These are phyloP conservation scores for Arrhamphus sclerolepis DNA, from an alignment of 2,797 vertebrate species.

Conservation along the genomic window DNA sequence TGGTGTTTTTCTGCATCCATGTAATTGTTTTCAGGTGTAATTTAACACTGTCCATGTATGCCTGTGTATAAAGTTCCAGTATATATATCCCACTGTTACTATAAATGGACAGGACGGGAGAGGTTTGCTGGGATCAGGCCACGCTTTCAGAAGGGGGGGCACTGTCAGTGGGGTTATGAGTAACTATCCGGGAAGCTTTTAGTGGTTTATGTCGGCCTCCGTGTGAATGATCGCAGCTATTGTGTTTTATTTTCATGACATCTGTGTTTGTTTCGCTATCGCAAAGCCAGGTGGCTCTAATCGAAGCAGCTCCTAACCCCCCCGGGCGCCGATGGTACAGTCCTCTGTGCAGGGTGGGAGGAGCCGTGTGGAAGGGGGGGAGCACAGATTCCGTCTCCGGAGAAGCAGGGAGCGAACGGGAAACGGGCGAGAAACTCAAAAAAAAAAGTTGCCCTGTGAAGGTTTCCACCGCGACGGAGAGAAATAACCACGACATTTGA, in stretches of 20 bases:
- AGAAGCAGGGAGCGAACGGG: constrained; percentile 66
- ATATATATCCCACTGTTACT: constrained; percentile 84
- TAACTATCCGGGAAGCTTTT: too few species aligned
- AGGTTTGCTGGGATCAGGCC: constrained; percentile 76
- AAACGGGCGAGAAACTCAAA: constrained; percentile 69
- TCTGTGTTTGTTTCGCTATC: constrained; percentile 17
- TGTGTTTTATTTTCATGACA: constrained; percentile 1
- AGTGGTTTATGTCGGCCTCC: background rate
- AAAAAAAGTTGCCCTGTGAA: constrained; percentile 58
- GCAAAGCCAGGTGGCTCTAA: constrained; percentile 51
- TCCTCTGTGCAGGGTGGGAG: constrained; percentile 78
- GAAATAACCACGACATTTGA: constrained; percentile 12
- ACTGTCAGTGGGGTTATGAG: too few species aligned
- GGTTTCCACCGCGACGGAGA: constrained; percentile 67
- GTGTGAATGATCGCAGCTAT: constrained; percentile 10
- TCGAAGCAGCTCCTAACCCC: constrained; percentile 40
- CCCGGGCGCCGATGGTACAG: constrained; percentile 67
- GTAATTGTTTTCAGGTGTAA: background rate
- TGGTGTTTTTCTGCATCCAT: too few species aligned
- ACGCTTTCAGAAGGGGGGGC: constrained; percentile 50
- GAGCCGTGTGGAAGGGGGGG: constrained; percentile 67
- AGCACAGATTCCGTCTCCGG: constrained; percentile 75
- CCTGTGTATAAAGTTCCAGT: constrained; percentile 74
- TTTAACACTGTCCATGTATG: constrained; percentile 40
- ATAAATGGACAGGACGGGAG: constrained; percentile 85